phyloP scores from a whole-genome alignment of 2,797 vertebrate genomes.

The Delichon dasypus region DNA sequence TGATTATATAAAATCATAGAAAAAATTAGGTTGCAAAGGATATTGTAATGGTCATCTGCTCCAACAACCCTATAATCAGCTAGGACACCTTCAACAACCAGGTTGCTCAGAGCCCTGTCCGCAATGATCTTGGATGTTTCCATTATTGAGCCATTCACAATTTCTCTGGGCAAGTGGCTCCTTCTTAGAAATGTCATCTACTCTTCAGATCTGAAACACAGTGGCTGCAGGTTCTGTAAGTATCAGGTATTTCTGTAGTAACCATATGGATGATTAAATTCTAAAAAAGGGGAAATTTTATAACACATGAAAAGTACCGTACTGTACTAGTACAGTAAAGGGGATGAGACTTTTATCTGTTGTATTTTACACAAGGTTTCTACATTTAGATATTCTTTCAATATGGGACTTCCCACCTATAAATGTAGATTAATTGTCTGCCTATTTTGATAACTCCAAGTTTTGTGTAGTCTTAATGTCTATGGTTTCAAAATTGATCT shows the following conservation, averaged over 20 bases:
- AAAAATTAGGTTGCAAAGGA: not conserved
- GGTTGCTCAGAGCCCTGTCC: not conserved
- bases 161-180: not conserved
- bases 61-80: not conserved
- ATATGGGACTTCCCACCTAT: not conserved
- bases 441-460: not conserved
- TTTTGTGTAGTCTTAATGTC: not conserved
- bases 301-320: not conserved
- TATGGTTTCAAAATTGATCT: not conserved
- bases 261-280: not conserved
- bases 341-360: not conserved
- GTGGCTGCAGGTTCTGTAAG: not conserved
- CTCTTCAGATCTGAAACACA: not conserved
- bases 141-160: not conserved
- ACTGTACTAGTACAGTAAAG: not conserved
- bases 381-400: not conserved
- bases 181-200: not conserved
- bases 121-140: not conserved
- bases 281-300: not conserved
- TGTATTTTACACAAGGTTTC: not conserved
- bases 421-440: not conserved
- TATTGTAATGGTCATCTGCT: not conserved
- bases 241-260: not conserved
- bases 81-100: not conserved
- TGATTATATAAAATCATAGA: not conserved